Base-by-base conservation (phyloP, 1,140 invertebrate genomes). In the Temnothorax nylanderi region DNA sequence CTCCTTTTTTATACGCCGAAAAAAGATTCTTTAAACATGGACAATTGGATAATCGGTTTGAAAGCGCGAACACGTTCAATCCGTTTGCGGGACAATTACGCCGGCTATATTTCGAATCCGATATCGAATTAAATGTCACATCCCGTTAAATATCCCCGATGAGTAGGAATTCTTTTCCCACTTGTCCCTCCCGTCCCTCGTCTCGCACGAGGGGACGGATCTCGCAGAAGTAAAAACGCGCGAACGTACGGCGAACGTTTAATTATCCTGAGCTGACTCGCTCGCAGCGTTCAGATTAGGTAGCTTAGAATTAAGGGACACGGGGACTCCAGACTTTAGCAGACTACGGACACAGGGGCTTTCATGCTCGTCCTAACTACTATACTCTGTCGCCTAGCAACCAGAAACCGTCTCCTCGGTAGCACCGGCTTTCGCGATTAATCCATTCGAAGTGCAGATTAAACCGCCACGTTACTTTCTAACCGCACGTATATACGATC, bases 361-460 rank as follows among this genome's bases (percentile, higher is more conserved):
- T 69, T 77, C 65, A 69, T 82, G 87, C 76, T 81, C 75, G 51
- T 62, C 81, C 67, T 62, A 89, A 77, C 75, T 67, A 71, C 80
- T 75, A 78, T 84, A 77, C 69, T 81, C 77, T 47, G 89, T 90
- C 58, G 87, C 89, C 65, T 89, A 86, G 89, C 87, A 90, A 90
- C 89, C 87, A 75, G 88, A 87, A 87, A 87, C 72, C 77, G 64
- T 65, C 47, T 64, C 75, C 54, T 72, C 76, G 67, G 64, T 72
- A 51, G 54, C 56, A 18, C 65, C 88, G 76, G 77, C 84, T 85
- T 76, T 26, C 69, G 67, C 89, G 90, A 91, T 91, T 91, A 90
- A 91, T 91, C 90, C 90, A 88, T 91, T 91, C 87, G 72, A 72
- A 88, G 69, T 85, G 84, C 87, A 82, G 89, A 90, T 91, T 90